Conservation (phyloP, 2,113 vertebrate species). For the Cynocephalus volans region DNA sequence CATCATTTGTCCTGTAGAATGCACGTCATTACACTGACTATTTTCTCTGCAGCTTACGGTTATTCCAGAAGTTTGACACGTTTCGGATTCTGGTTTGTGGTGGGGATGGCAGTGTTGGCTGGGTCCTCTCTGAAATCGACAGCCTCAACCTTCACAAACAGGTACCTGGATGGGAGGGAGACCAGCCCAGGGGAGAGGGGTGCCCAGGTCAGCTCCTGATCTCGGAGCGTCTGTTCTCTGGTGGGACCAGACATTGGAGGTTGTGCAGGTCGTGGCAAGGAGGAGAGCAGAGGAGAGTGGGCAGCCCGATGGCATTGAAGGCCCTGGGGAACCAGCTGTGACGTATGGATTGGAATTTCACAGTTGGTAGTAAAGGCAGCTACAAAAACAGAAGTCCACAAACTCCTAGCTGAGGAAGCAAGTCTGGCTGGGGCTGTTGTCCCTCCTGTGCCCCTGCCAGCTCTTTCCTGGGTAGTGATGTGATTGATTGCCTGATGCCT, state of each 20-base stretch:
- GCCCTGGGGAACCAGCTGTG: fast-evolving
- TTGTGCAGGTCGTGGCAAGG: neutral
- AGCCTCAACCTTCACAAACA: constrained; percentile 97
- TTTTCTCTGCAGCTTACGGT: constrained; percentile 91
- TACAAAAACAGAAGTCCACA: fast-evolving
- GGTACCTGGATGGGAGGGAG: constrained; percentile 83
- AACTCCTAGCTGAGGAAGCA: too few species aligned
- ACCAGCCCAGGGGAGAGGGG: neutral
- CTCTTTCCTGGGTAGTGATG: neutral
- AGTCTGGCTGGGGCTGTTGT: neutral
- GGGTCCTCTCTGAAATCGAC: constrained; percentile 99
- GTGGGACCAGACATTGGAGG: fast-evolving
- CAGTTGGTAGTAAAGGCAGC: neutral
- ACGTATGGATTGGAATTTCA: too few species aligned
- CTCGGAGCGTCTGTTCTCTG: neutral
- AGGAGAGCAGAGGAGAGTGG: too few species aligned
- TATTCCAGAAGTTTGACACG: constrained; percentile 99
- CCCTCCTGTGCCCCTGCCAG: fast-evolving
- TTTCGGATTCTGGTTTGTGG: constrained; percentile 99
- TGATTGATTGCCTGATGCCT: neutral
- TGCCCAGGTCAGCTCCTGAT: neutral
- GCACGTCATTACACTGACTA: neutral
- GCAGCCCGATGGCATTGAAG: neutral
- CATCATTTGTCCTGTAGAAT: neutral
- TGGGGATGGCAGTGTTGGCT: constrained; percentile 98